Percentiles rank a stretch among this genome's conserved stretches.
phyloP scores from a whole-genome alignment of 2,797 vertebrate species.

The Strix occidentalis region DNA sequence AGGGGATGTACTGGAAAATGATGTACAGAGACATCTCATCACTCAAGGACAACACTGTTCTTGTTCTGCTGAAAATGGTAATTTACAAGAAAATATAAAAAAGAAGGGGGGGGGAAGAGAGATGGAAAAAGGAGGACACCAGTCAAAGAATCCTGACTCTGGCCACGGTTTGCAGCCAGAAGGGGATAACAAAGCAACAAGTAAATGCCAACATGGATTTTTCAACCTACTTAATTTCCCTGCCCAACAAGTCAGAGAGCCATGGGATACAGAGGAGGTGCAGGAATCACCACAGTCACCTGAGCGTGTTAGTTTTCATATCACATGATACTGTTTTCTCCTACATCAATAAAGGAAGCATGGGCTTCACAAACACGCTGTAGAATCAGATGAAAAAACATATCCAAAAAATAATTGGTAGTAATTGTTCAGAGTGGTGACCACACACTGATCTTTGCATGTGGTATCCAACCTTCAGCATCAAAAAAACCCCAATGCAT shows the following conservation, averaged over 20 bases:
- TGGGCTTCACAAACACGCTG: not conserved
- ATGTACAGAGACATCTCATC: not conserved
- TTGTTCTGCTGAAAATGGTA: not conserved
- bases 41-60: not conserved
- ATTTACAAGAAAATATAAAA: not conserved
- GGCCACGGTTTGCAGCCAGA: not conserved
- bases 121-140: not conserved
- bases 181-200: not conserved
- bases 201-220: not conserved
- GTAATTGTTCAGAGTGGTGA: not conserved
- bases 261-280: fast-evolving
- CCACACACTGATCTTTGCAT: not conserved
- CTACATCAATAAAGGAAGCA: not conserved
- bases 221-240: not conserved
- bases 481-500: not conserved
- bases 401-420: not conserved
- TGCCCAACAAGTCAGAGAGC: not conserved
- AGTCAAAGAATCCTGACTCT: not conserved
- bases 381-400: not conserved
- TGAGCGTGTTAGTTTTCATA: fast-evolving
- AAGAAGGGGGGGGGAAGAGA: not conserved
- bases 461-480: not conserved
- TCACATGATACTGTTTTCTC: too few relatives aligned
- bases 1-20: not conserved
- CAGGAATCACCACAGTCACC: not conserved